Conservation (phyloP, 2,113 vertebrate genomes). For the Gasterosteus aculeatus region DNA sequence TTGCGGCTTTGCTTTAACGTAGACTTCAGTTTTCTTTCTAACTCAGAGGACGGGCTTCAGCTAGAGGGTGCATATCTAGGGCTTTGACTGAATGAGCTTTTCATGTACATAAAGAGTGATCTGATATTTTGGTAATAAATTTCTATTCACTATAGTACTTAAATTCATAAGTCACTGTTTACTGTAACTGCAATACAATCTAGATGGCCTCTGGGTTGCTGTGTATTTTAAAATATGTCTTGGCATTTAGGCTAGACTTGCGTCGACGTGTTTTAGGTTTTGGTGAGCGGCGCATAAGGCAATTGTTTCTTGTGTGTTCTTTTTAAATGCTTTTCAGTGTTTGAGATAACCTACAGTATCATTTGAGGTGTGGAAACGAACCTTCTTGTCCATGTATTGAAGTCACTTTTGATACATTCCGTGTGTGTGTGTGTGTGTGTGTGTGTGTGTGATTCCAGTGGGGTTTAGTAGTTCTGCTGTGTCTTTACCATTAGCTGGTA, state of each 20-base stretch:
- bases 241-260: constrained; percentile 60
- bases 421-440: constrained; percentile 72
- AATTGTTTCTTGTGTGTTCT: constrained; percentile 61
- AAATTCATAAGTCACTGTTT: constrained; percentile 86
- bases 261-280: constrained; percentile 69
- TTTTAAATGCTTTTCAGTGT: constrained; percentile 93
- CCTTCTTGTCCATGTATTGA: constrained; percentile 82
- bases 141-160: constrained; percentile 88
- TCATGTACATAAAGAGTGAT: constrained; percentile 88
- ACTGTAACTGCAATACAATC: constrained; percentile 95
- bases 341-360: constrained; percentile 81
- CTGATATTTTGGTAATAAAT: constrained; percentile 91
- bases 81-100: constrained; percentile 86
- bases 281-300: constrained; percentile 84
- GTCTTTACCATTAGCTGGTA: constrained; percentile 60
- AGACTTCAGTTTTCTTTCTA: constrained; percentile 57
- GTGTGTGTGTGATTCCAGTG: constrained; percentile 61
- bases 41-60: constrained; percentile 67
- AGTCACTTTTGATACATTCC: constrained; percentile 98
- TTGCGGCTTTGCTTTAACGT: constrained; percentile 45
- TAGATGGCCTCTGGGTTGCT: constrained; percentile 85
- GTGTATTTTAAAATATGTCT: constrained; percentile 70
- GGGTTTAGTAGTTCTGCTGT: constrained; percentile 34
- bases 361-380: constrained; percentile 86
- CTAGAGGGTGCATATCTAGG: constrained; percentile 86